phyloP scores from a whole-genome alignment of 1,140 invertebrate species.

The Euwallacea similis region DNA sequence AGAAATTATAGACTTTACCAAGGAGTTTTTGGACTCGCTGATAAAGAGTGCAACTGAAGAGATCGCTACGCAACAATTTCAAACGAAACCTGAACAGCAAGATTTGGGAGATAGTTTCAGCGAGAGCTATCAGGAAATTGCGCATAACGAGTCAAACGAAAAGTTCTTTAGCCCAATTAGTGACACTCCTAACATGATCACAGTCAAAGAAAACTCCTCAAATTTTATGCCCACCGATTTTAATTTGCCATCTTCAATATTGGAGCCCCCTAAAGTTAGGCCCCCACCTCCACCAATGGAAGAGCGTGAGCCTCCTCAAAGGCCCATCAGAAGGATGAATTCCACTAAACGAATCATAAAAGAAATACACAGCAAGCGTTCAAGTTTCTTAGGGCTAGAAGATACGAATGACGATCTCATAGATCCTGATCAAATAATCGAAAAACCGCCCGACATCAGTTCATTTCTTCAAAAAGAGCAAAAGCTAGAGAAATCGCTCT shows the following conservation, averaged over 20 bases:
- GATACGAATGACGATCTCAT: conserved; percentile 68
- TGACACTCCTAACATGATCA: neutral
- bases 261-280: conserved; percentile 83
- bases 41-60: conserved; percentile 38
- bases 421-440: conserved; percentile 67
- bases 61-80: neutral
- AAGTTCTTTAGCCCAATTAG: neutral
- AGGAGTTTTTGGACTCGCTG: conserved; percentile 32
- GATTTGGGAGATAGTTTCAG: too few relatives aligned
- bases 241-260: conserved; percentile 58
- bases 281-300: conserved; percentile 73
- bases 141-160: too few relatives aligned
- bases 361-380: conserved; percentile 79
- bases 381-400: conserved; percentile 83
- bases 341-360: conserved; percentile 85
- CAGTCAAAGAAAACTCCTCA: neutral
- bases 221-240: conserved; percentile 44
- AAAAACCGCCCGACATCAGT: conserved; percentile 78
- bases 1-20: conserved; percentile 34
- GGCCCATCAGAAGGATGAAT: conserved; percentile 67
- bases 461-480: conserved; percentile 77
- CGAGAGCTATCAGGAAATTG: too few relatives aligned
- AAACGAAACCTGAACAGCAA: neutral
- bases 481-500: conserved; percentile 73
- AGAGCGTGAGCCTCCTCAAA: conserved; percentile 43